Evolutionary conservation across 1,140 invertebrate species (phyloP).

Genomic region (Brachionus calyciflorus): DNA sequence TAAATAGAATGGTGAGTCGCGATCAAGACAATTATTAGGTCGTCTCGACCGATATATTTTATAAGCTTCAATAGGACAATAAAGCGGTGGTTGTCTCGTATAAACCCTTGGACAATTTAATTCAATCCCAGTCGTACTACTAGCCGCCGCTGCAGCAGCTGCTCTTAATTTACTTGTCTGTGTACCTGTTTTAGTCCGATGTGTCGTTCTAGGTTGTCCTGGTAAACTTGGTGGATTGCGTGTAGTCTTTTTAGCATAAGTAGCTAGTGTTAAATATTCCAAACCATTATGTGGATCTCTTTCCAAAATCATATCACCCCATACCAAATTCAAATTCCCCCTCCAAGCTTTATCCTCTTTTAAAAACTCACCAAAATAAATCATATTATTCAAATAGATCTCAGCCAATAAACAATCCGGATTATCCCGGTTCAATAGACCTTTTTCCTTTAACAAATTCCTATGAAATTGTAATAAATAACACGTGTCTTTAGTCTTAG

Average conservation of each 20-base stretch:
- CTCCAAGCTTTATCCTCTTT: slow-evolving; percentile 46
- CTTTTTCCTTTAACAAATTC: slow-evolving; percentile 38
- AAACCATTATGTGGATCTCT: slow-evolving; percentile 12
- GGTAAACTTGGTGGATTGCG: slow-evolving; percentile 1
- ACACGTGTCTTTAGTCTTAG: slow-evolving; percentile 37
- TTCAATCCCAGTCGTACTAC: background rate
- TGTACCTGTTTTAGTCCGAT: slow-evolving; percentile 32
- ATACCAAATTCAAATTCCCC: slow-evolving; percentile 31
- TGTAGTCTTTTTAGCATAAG: slow-evolving; percentile 36
- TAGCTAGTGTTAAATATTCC: slow-evolving; percentile 38
- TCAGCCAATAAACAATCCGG: slow-evolving; percentile 28
- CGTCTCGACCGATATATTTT: slow-evolving; percentile 11
- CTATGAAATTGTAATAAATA: slow-evolving; percentile 34
- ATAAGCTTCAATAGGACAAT: slow-evolving; percentile 43
- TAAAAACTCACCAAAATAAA: slow-evolving; percentile 44
- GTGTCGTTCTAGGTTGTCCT: background rate
- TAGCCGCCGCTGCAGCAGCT: background rate
- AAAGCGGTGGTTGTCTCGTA: slow-evolving; percentile 5
- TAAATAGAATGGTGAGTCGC: slow-evolving; percentile 33
- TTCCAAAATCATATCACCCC: slow-evolving; percentile 33
- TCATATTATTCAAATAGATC: slow-evolving; percentile 41
- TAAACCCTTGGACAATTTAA: slow-evolving; percentile 20
- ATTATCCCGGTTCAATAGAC: slow-evolving; percentile 27
- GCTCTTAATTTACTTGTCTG: slow-evolving; percentile 40
- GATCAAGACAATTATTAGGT: slow-evolving; percentile 12